A percentile compares a stretch with the other conserved stretches of the same genome.
phyloP scores from a whole-genome alignment of 2,113 vertebrate genomes.

The Sterna hirundo region DNA sequence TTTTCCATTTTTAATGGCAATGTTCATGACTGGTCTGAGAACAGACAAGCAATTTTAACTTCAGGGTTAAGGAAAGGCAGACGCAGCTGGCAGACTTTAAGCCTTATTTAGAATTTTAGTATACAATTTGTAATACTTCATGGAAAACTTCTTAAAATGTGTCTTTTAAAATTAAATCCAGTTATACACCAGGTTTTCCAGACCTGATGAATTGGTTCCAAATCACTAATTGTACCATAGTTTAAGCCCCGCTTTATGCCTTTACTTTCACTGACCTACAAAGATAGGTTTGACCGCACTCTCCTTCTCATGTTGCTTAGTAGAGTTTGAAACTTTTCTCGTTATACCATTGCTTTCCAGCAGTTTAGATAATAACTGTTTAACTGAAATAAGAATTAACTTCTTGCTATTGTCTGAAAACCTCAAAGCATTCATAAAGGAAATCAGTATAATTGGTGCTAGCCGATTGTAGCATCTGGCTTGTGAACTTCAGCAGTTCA shows the following conservation, averaged over 20 bases:
- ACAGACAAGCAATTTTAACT: neutral
- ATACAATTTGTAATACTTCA: neutral
- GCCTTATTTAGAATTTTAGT: neutral
- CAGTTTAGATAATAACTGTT: neutral
- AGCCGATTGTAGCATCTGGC: neutral
- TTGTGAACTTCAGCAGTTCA: neutral
- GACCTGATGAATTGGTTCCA: neutral
- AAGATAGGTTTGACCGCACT: neutral
- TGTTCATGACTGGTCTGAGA: neutral
- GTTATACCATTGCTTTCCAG: neutral
- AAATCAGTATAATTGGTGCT: neutral
- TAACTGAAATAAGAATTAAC: neutral
- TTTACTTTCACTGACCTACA: neutral
- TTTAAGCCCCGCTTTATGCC: neutral
- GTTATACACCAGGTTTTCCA: neutral
- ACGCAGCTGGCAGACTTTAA: neutral
- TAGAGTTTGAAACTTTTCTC: neutral
- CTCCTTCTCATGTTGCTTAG: neutral
- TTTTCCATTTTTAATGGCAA: neutral
- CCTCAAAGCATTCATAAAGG: neutral
- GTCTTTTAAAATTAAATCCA: neutral
- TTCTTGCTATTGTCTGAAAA: neutral
- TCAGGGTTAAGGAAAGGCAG: neutral
- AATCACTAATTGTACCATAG: neutral
- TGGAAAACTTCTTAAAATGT: neutral